These are phyloP conservation scores for Schizothorax lantsangensis DNA, from an alignment of 2,797 vertebrate genomes.

Conservation along the genomic window DNA sequence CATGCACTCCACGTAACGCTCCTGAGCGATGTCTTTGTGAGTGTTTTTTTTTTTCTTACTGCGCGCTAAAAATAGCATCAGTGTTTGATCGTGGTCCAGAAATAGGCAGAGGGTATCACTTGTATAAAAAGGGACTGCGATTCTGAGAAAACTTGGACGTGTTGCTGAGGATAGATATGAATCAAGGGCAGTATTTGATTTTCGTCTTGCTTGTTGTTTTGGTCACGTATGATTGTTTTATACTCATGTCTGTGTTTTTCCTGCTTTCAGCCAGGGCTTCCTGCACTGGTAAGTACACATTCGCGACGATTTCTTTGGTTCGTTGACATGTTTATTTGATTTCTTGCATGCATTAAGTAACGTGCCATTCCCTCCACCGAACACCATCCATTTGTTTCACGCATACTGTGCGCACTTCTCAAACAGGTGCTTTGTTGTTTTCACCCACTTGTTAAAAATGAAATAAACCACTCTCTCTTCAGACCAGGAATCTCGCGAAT, in stretches of 20 bases:
- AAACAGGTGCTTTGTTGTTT: slow-evolving; percentile 20
- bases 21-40: slow-evolving; percentile 90
- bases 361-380: slow-evolving; percentile 50
- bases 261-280: slow-evolving; percentile 68
- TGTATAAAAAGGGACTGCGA: slow-evolving; percentile 94
- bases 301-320: slow-evolving; percentile 64
- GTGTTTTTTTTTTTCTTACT: slow-evolving; percentile 85
- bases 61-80: slow-evolving; percentile 98
- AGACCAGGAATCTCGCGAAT: slow-evolving; percentile 88
- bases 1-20: slow-evolving; percentile 89
- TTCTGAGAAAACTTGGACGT: slow-evolving; percentile 91
- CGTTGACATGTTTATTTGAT: slow-evolving; percentile 56
- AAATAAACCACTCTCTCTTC: slow-evolving; percentile 81
- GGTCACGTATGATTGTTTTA: slow-evolving; percentile 61
- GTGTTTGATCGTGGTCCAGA: slow-evolving; percentile 97
- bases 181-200: slow-evolving; percentile 77
- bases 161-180: slow-evolving; percentile 86
- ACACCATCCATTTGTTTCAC: slow-evolving; percentile 43
- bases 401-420: neutral
- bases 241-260: slow-evolving; percentile 60
- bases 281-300: slow-evolving; percentile 76
- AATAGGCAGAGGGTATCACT: slow-evolving; percentile 98
- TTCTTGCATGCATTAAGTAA: slow-evolving; percentile 60
- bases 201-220: slow-evolving; percentile 60
- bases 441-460: slow-evolving; percentile 51